Percentiles rank a stretch among this genome's conserved stretches.
Evolutionary conservation across 1,140 invertebrate species (phyloP).

Genomic region (Elysia chlorotica): DNA sequence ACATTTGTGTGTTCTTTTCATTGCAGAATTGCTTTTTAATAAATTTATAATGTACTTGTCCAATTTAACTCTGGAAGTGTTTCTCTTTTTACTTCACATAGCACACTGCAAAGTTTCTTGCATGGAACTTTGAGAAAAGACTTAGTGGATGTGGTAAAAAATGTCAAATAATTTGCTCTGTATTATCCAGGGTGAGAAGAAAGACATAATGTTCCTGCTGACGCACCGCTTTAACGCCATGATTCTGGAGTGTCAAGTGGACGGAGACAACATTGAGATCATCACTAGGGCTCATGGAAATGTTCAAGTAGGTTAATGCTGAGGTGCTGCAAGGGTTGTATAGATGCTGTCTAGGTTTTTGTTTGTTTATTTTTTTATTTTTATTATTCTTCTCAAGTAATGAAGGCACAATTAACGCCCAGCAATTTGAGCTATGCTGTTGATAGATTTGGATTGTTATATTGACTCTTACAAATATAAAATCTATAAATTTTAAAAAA

Average conservation of each 20-base stretch:
- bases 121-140: too few relatives aligned
- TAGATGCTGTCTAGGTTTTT: too few relatives aligned
- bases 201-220: conserved; percentile 93
- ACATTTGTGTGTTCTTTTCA: background rate
- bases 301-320: conserved; percentile 71
- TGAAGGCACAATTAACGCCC: too few relatives aligned
- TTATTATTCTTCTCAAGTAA: too few relatives aligned
- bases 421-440: too few relatives aligned
- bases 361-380: too few relatives aligned
- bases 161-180: background rate
- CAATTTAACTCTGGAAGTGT: background rate
- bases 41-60: background rate
- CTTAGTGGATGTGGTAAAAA: too few relatives aligned
- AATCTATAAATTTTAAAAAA: too few relatives aligned
- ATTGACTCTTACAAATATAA: too few relatives aligned
- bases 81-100: background rate
- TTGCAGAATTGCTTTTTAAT: background rate
- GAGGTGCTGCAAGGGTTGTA: too few relatives aligned
- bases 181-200: conserved; percentile 78
- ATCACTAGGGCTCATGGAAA: conserved; percentile 96
- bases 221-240: conserved; percentile 93
- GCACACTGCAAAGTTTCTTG: too few relatives aligned
- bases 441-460: too few relatives aligned
- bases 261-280: conserved; percentile 82
- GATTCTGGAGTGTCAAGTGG: conserved; percentile 86